These are phyloP conservation scores for Myopa tessellatipennis DNA, from an alignment of 2,888 invertebrate species.

Conservation along the genomic window DNA sequence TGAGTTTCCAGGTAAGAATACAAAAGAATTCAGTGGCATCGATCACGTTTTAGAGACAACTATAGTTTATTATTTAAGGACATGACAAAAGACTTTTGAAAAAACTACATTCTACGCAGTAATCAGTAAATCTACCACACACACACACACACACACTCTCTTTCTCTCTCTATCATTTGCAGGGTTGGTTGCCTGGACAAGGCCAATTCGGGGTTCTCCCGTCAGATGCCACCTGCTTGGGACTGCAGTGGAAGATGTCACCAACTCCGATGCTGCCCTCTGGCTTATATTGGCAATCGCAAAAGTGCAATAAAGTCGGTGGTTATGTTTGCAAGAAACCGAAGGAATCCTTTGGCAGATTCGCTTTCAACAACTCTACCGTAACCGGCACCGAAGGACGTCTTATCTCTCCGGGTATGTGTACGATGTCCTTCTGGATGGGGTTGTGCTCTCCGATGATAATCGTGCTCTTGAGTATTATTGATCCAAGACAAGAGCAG, in stretches of 20 bases:
- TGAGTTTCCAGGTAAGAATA: conserved; percentile 70
- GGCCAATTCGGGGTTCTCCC: conserved; percentile 64
- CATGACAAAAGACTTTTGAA: not conserved
- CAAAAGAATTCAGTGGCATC: not conserved
- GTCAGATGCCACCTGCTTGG: conserved; percentile 69
- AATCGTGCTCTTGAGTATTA: not conserved
- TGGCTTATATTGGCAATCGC: conserved; percentile 78
- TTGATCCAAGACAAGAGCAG: too few species aligned
- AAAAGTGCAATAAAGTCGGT: conserved; percentile 74
- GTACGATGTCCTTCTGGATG: not conserved
- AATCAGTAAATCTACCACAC: not conserved
- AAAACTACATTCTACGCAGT: not conserved
- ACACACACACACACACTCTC: not conserved
- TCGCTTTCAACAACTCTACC: conserved; percentile 71
- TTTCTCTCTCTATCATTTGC: not conserved
- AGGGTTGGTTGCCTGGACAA: conserved; percentile 75
- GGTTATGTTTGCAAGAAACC: conserved; percentile 77
- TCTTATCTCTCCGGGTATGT: conserved; percentile 74
- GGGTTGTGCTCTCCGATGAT: not conserved
- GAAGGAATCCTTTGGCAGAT: conserved; percentile 55
- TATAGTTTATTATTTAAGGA: not conserved
- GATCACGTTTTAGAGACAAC: not conserved
- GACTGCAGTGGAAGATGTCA: conserved; percentile 76
- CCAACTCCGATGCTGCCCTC: conserved; percentile 75
- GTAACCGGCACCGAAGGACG: conserved; percentile 75